Percentiles rank a stretch among this genome's conserved stretches.
Conservation (phyloP, 1,140 invertebrate genomes). For the Nephotettix cincticeps region DNA sequence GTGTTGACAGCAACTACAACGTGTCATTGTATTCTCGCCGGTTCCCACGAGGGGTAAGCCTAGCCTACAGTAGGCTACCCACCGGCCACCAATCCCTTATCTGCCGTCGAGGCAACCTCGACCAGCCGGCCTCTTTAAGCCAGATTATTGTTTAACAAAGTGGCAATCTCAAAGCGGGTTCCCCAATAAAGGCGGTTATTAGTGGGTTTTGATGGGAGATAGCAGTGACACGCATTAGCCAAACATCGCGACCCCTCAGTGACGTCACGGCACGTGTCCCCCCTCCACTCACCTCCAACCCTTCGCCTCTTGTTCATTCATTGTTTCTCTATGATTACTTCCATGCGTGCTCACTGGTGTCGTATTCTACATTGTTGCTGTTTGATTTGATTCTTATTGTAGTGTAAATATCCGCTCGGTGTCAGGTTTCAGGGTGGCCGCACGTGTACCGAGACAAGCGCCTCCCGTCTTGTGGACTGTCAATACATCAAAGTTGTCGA, state of each 20-base stretch:
- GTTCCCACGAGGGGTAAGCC: too few species aligned
- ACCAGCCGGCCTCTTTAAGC: background rate
- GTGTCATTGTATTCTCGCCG: too few species aligned
- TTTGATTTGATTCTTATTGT: conserved; percentile 8
- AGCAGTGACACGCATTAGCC: conserved; percentile 2
- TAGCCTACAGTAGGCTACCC: too few species aligned
- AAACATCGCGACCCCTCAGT: background rate
- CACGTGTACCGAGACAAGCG: too few species aligned
- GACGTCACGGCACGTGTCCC: conserved; percentile 1
- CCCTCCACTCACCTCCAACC: background rate
- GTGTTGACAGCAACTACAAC: too few species aligned
- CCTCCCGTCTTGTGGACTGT: too few species aligned
- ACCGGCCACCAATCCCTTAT: too few species aligned
- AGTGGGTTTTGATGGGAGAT: background rate
- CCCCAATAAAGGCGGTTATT: background rate
- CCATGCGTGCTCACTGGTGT: background rate
- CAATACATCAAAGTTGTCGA: too few species aligned
- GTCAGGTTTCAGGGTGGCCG: background rate
- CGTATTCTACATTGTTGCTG: background rate
- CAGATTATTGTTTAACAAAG: conserved; percentile 12
- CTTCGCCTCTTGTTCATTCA: background rate
- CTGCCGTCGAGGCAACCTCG: too few species aligned
- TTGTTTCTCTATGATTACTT: conserved; percentile 4
- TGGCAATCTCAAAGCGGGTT: background rate
- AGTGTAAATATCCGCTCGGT: background rate